These are phyloP conservation scores for Eubasilissa splendida DNA, from an alignment of 2,888 invertebrate genomes.

Conservation along the genomic window DNA sequence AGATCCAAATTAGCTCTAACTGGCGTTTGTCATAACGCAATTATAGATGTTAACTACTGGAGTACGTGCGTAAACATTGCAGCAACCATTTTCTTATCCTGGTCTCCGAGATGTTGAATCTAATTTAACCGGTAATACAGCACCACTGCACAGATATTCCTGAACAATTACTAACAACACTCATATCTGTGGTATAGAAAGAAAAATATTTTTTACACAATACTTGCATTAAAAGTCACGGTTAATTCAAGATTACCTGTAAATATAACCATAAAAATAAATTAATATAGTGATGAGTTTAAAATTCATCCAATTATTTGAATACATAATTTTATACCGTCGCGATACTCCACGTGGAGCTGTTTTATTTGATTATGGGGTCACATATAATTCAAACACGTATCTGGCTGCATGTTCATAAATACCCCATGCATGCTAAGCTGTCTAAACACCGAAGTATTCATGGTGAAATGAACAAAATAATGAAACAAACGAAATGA, in stretches of 20 bases:
- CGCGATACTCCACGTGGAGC: not conserved
- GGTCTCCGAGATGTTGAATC: not conserved
- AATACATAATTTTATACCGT: too few relatives aligned
- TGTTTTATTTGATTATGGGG: constrained; percentile 27
- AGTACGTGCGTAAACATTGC: constrained; percentile 32
- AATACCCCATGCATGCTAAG: constrained; percentile 18
- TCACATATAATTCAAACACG: constrained; percentile 22
- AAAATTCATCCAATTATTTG: too few relatives aligned
- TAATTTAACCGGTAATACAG: too few relatives aligned
- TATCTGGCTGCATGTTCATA: constrained; percentile 13
- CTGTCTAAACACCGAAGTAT: not conserved
- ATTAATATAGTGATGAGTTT: too few relatives aligned
- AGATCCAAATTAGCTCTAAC: constrained; percentile 30
- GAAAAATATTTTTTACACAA: too few relatives aligned
- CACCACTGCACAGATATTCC: too few relatives aligned
- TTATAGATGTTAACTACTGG: constrained; percentile 29
- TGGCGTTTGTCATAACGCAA: constrained; percentile 44
- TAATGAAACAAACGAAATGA: not conserved
- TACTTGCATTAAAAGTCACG: too few relatives aligned
- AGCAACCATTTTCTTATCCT: constrained; percentile 4
- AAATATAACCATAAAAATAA: too few relatives aligned
- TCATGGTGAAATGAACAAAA: not conserved
- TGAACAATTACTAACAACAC: too few relatives aligned
- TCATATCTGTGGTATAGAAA: too few relatives aligned
- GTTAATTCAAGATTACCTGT: too few relatives aligned